phyloP scores from a whole-genome alignment of 2,113 vertebrate genomes.

The Chaetorhynchus papuensis region DNA sequence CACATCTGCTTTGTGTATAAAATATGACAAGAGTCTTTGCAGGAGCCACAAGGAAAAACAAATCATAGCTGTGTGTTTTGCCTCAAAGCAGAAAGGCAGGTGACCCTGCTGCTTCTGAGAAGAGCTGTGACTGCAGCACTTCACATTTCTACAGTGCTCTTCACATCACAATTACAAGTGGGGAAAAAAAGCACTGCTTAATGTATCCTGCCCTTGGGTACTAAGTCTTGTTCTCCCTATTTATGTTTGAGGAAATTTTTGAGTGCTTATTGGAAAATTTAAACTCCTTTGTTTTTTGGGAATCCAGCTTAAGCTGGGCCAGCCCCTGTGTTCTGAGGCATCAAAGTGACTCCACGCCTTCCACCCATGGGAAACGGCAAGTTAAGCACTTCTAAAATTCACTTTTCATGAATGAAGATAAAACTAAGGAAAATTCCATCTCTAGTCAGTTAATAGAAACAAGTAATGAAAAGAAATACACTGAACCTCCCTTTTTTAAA shows the following conservation, averaged over 20 bases:
- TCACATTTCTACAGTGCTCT: not conserved
- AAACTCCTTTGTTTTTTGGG: not conserved
- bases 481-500: fast-evolving
- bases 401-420: fast-evolving
- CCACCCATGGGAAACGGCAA: not conserved
- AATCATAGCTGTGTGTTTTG: not conserved
- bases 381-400: not conserved
- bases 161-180: not conserved
- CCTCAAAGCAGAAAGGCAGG: not conserved
- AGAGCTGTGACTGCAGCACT: not conserved
- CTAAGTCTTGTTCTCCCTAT: not conserved
- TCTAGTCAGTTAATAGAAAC: not conserved
- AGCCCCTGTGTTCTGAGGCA: fast-evolving
- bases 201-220: not conserved
- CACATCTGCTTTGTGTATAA: not conserved
- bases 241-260: not conserved
- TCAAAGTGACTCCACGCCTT: not conserved
- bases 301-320: not conserved
- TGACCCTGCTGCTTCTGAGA: not conserved
- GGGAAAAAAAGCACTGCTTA: fast-evolving
- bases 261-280: not conserved
- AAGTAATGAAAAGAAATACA: not conserved
- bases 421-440: not conserved
- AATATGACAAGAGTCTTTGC: not conserved
- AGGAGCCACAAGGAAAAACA: not conserved